Conservation (phyloP, 2,797 vertebrate species). For the Karalla daura region DNA sequence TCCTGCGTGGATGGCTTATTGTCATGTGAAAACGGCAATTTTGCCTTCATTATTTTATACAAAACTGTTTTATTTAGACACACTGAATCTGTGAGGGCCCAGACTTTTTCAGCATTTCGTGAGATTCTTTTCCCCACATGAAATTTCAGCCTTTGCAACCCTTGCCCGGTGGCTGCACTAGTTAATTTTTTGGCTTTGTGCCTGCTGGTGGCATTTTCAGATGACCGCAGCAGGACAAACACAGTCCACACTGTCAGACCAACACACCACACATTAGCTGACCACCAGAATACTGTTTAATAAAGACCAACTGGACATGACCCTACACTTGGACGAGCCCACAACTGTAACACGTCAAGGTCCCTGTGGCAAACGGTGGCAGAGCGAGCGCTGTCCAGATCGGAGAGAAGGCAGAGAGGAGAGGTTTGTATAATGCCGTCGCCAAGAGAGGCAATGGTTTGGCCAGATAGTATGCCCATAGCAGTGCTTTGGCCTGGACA, state of each 20-base stretch:
- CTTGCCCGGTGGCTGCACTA: neutral
- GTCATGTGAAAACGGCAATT: neutral
- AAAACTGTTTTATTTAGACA: neutral
- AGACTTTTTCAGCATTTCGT: neutral
- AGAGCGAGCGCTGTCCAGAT: constrained; percentile 10
- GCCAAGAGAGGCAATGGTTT: constrained; percentile 43
- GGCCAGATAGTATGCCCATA: constrained; percentile 27
- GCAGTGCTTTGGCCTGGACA: constrained; percentile 47
- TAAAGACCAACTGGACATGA: constrained; percentile 20
- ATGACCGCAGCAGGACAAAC: constrained; percentile 20
- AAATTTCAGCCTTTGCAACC: constrained; percentile 1
- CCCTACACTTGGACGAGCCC: constrained; percentile 14
- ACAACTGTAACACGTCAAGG: constrained; percentile 16
- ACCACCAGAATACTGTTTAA: constrained; percentile 2
- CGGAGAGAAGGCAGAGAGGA: constrained; percentile 9
- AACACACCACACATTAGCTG: neutral
- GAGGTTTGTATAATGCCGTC: constrained; percentile 11
- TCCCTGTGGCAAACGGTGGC: constrained; percentile 21
- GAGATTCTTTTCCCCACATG: no score
- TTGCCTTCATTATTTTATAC: neutral
- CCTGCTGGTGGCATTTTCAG: constrained; percentile 2
- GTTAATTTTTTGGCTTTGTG: neutral
- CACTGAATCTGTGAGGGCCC: neutral
- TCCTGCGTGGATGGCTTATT: neutral
- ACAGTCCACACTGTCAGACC: neutral